These are phyloP conservation scores for Rhea americana DNA, from an alignment of 2,113 vertebrate genomes.

Conservation along the genomic window DNA sequence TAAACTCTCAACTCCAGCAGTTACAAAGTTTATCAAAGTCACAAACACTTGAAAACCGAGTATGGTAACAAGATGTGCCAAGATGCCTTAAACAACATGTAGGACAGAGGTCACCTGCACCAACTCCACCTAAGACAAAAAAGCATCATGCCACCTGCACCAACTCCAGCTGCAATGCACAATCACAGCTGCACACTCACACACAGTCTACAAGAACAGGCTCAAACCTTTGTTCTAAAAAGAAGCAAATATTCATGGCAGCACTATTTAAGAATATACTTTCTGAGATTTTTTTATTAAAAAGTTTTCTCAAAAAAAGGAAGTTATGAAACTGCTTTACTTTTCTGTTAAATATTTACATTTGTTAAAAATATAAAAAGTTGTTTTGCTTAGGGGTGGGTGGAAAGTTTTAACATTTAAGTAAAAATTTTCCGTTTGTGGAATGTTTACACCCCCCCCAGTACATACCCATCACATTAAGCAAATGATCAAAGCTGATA, in stretches of 20 bases:
- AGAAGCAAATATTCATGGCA: background rate
- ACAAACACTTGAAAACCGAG: background rate
- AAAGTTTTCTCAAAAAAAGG: background rate
- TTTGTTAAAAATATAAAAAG: background rate
- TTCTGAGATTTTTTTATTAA: background rate
- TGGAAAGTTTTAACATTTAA: background rate
- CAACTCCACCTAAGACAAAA: background rate
- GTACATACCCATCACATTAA: background rate
- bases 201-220: fast-evolving
- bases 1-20: background rate
- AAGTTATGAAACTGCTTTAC: background rate
- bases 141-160: background rate
- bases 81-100: background rate
- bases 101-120: background rate
- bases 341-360: slow-evolving; percentile 13
- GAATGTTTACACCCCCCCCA: background rate
- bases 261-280: background rate
- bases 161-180: background rate
- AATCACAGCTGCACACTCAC: fast-evolving
- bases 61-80: background rate
- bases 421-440: background rate
- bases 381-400: background rate
- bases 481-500: background rate
- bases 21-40: background rate
- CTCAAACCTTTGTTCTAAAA: background rate